A percentile compares a stretch with the other conserved stretches of the same genome.
Conservation (phyloP, 1,140 invertebrate species). For the Rhynchophorus ferrugineus region DNA sequence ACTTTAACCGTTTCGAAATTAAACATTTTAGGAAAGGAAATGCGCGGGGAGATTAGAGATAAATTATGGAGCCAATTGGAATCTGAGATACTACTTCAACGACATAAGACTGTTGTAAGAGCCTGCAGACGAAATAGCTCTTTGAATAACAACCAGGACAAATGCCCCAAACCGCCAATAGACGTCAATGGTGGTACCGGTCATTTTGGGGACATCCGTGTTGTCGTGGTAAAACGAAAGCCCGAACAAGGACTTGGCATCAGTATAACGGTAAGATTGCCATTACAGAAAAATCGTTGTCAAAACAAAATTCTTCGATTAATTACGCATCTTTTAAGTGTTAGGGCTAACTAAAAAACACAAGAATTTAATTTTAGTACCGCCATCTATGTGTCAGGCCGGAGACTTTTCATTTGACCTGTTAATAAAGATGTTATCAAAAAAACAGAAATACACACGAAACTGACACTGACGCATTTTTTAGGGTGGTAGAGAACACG, state of each 20-base stretch:
- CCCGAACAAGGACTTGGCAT: conserved; percentile 71
- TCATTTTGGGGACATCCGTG: conserved; percentile 46
- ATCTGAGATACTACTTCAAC: conserved; percentile 76
- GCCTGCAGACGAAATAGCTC: conserved; percentile 44
- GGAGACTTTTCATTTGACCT: too few relatives aligned
- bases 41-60: conserved; percentile 67
- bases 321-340: too few relatives aligned
- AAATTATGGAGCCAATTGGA: conserved; percentile 79
- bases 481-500: conserved; percentile 76
- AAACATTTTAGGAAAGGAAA: conserved; percentile 49
- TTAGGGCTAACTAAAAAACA: too few relatives aligned
- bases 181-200: conserved; percentile 27
- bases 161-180: conserved; percentile 27
- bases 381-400: too few relatives aligned
- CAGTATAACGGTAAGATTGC: conserved; percentile 69
- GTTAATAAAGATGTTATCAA: too few relatives aligned
- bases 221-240: conserved; percentile 54
- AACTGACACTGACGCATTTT: too few relatives aligned
- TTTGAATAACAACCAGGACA: conserved; percentile 29
- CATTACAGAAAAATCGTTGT: too few relatives aligned
- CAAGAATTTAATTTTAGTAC: too few relatives aligned
- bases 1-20: background rate
- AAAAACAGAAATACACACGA: too few relatives aligned
- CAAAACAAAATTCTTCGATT: too few relatives aligned
- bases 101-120: conserved; percentile 72